Conservation (phyloP, 2,888 invertebrate species). For the Lampropteryx suffumata region DNA sequence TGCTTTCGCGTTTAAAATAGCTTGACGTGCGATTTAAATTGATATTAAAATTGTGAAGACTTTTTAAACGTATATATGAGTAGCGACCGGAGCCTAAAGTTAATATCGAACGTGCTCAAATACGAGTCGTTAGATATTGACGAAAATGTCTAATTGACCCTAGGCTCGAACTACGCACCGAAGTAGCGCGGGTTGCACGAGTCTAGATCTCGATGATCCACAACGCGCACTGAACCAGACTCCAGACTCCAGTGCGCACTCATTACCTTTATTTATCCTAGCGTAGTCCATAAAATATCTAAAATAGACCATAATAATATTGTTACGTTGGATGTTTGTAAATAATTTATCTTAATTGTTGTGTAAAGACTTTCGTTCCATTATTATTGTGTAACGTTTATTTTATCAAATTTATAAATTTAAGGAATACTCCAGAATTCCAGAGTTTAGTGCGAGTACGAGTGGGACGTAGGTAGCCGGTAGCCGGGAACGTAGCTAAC, state of each 20-base stretch:
- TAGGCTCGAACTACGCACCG: background rate
- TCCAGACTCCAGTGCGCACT: slow-evolving; percentile 11
- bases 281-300: slow-evolving; percentile 21
- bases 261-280: slow-evolving; percentile 14
- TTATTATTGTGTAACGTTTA: slow-evolving; percentile 42
- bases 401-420: slow-evolving; percentile 31
- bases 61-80: background rate
- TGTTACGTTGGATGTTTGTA: slow-evolving; percentile 62
- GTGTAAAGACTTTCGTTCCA: slow-evolving; percentile 71
- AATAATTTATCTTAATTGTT: slow-evolving; percentile 66
- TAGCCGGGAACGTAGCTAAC: slow-evolving; percentile 8
- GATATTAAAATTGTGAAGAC: slow-evolving; percentile 7
- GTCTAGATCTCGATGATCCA: slow-evolving; percentile 19
- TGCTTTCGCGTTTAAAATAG: slow-evolving; percentile 18
- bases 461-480: background rate
- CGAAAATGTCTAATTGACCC: background rate
- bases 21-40: slow-evolving; percentile 13
- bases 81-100: background rate
- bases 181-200: background rate
- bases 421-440: slow-evolving; percentile 16
- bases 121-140: too few relatives aligned
- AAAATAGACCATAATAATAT: slow-evolving; percentile 41
- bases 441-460: slow-evolving; percentile 2
- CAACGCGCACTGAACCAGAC: slow-evolving; percentile 11
- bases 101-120: background rate